A percentile compares a stretch with the other conserved stretches of the same genome.
Conservation (phyloP, 2,888 invertebrate species). For the Oscheius sp. region DNA sequence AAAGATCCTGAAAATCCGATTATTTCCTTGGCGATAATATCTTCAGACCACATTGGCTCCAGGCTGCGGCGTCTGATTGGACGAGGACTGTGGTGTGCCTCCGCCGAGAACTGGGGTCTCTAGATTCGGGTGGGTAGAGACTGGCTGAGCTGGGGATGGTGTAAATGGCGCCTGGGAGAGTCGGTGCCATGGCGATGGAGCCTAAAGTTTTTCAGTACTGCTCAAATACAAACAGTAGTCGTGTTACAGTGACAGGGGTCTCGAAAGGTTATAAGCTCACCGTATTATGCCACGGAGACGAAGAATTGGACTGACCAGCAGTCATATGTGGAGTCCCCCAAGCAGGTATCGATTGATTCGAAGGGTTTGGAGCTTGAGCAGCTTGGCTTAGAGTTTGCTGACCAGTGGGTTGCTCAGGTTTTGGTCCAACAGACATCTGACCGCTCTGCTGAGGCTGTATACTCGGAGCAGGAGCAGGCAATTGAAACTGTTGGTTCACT, state of each 20-base stretch:
- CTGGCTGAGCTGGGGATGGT: background rate
- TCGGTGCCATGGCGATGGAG: constrained; percentile 43
- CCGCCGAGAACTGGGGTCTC: constrained; percentile 1
- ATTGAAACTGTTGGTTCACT: too few species aligned
- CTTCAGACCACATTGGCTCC: constrained; percentile 28
- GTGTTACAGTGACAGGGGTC: too few species aligned
- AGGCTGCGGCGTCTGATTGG: background rate
- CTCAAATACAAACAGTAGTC: background rate
- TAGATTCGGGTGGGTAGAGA: background rate
- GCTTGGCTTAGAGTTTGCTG: background rate
- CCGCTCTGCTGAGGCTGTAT: too few species aligned
- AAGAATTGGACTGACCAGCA: too few species aligned
- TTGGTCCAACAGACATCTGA: background rate
- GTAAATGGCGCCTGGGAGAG: background rate
- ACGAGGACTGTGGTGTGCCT: constrained; percentile 1
- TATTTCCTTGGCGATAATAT: background rate
- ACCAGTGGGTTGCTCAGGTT: background rate
- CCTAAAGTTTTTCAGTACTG: background rate
- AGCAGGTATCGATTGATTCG: background rate
- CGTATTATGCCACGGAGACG: constrained; percentile 17
- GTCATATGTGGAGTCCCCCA: too few species aligned
- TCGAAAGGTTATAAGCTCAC: background rate
- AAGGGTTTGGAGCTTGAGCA: background rate
- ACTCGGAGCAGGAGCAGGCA: too few species aligned
- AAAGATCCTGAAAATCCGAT: constrained; percentile 40